Conservation (phyloP, 2,113 vertebrate genomes). For the Notothenia coriiceps region DNA sequence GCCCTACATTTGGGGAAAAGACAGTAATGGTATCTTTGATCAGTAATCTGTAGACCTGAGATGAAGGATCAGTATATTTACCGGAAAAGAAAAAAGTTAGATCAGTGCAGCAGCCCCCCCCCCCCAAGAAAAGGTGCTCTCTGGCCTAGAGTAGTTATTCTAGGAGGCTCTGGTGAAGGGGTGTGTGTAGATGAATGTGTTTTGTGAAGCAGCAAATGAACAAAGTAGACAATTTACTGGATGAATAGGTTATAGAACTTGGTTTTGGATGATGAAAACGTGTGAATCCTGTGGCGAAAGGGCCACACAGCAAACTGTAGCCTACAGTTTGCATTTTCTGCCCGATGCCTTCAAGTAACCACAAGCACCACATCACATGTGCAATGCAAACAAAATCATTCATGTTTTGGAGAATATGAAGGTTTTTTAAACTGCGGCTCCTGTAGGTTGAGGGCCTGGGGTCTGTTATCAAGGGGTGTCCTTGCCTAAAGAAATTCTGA, state of each 20-base stretch:
- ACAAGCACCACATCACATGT: slow-evolving; percentile 6
- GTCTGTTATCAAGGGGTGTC: too few species aligned
- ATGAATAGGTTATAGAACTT: background rate
- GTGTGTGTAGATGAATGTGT: too few species aligned
- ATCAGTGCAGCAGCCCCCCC: background rate
- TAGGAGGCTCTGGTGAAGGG: background rate
- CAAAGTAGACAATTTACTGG: background rate
- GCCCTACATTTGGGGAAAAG: background rate
- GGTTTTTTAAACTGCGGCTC: background rate
- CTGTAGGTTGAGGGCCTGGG: background rate
- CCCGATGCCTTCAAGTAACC: background rate
- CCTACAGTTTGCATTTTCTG: background rate
- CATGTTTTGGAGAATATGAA: background rate
- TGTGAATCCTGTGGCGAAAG: background rate
- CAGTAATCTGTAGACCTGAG: background rate
- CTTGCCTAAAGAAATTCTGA: too few species aligned
- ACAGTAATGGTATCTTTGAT: too few species aligned
- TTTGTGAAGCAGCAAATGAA: background rate
- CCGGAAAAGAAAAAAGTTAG: background rate
- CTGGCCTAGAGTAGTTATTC: background rate
- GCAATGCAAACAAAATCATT: background rate
- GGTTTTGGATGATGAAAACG: slow-evolving; percentile 3
- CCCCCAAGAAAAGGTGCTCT: background rate
- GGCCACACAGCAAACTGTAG: background rate
- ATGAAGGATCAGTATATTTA: background rate